Base-by-base conservation (phyloP, 2,113 vertebrate species). In the Ivindomyrus marchei region DNA sequence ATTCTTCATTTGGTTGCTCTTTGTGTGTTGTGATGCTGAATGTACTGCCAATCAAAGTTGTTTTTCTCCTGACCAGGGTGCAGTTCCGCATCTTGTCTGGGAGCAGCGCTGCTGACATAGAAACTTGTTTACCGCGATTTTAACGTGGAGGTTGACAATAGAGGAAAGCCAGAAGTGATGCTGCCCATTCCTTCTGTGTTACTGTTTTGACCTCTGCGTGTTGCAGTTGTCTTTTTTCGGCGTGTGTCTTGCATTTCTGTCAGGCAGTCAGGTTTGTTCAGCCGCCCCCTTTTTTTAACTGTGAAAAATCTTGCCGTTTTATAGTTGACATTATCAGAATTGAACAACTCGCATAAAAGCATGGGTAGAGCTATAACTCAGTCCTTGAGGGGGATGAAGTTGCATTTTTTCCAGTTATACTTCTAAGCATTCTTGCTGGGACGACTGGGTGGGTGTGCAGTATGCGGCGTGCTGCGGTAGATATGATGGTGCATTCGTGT, bases 21-120 rank as follows among this genome's bases (percentile, higher is more conserved):
- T 88, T 88, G 53, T 95, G 95, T 95, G 95, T 94, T 92, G 93
- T 93, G 95, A 95, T 96, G 95, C 95, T 95, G 95, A 93, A 92
- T 95, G 94, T 94, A 95, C 94, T 97, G 96, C 97, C 97, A 97
- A 97, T 97, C 97, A 97, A 97, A 97, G 94, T 97, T 97, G 97
- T 97, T 97, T 97, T 97, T 97, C 97, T 97, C 96, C 91, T 92
- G 50, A 94, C 92, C 86, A 90, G 90, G 89, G 90, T 97, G 97
- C 93, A 88, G 87, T 96, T 52, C 92, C 45, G 15, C 90, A 66
- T 87, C 91, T 91, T 89, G 92, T 92, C 93, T 93, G 92, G 53
- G 83, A 95, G 96, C 95, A 96, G 96, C 97, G 96, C 96, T 93
- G 91, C 93, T 50, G 91, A 66, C 10, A 91, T 86, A 42, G 49